A percentile compares a stretch with the other conserved stretches of the same genome.
Evolutionary conservation across 2,888 invertebrate species (phyloP).

Genomic region (Drosophila hamatofila): DNA sequence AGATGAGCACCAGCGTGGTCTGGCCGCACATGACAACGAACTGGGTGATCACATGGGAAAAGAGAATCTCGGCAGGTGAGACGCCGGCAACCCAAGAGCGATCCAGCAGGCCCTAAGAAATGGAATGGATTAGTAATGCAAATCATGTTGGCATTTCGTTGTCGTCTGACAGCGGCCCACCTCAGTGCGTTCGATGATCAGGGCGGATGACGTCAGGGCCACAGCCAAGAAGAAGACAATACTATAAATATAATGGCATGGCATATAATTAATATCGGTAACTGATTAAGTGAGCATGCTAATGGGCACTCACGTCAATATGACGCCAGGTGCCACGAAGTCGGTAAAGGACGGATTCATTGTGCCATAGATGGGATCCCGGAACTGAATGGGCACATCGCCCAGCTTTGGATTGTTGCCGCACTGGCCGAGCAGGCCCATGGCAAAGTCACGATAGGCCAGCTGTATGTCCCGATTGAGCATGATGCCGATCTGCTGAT

Average conservation of each 20-base stretch:
- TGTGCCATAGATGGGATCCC: conserved; percentile 94
- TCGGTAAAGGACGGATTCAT: conserved; percentile 97
- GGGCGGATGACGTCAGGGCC: conserved; percentile 95
- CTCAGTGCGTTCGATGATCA: conserved; percentile 96
- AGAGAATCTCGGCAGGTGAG: conserved; percentile 94
- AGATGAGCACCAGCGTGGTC: conserved; percentile 94
- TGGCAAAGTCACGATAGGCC: conserved; percentile 94
- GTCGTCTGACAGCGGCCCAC: conserved; percentile 60
- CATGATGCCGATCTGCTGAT: conserved; percentile 97
- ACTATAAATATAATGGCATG: conserved; percentile 86
- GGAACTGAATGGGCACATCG: conserved; percentile 95
- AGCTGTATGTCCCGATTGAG: conserved; percentile 94
- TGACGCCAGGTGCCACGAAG: conserved; percentile 98
- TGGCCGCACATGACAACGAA: conserved; percentile 98
- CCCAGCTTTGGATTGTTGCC: conserved; percentile 94
- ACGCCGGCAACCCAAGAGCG: conserved; percentile 98
- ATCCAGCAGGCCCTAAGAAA: conserved; percentile 90
- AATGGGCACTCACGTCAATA: conserved; percentile 91
- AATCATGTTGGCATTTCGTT: background rate
- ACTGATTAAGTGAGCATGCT: conserved; percentile 9
- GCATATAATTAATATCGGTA: conserved; percentile 13
- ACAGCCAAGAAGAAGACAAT: conserved; percentile 98
- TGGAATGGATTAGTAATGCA: background rate
- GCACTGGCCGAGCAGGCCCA: conserved; percentile 90
- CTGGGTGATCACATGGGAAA: conserved; percentile 97